phyloP scores from a whole-genome alignment of 2,797 vertebrate species.

The Hipposideros larvatus region DNA sequence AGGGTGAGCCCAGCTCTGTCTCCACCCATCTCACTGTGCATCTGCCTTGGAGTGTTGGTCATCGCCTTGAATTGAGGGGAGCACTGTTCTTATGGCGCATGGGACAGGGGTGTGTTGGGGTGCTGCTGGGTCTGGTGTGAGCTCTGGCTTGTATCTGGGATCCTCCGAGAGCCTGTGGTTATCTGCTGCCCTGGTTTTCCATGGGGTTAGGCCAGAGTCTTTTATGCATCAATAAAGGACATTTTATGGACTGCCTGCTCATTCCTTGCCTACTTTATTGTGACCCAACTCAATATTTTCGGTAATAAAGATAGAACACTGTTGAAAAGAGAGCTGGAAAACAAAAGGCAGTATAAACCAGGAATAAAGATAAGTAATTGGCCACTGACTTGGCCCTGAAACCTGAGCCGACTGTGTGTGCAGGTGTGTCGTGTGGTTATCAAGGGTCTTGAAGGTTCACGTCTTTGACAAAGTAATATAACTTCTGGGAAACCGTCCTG shows the following conservation, averaged over 20 bases:
- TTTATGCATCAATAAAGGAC: not conserved
- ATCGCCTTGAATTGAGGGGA: not conserved
- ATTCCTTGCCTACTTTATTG: conserved; percentile 40
- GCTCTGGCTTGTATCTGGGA: not conserved
- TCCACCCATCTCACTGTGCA: rapidly evolving
- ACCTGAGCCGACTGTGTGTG: not conserved
- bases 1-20: not conserved
- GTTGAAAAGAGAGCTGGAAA: conserved; percentile 43
- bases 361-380: not conserved
- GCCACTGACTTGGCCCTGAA: conserved; percentile 26
- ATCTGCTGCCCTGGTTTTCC: not conserved
- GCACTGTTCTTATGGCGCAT: not conserved
- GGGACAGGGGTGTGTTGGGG: not conserved
- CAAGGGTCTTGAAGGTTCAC: not conserved
- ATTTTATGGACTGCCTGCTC: not conserved
- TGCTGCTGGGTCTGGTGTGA: not conserved
- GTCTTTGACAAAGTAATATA: not conserved
- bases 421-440: not conserved
- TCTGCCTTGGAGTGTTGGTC: not conserved
- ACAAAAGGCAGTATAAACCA: not conserved
- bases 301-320: conserved; percentile 32
- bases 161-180: not conserved
- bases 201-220: not conserved
- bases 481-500: not conserved
- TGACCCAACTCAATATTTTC: conserved; percentile 1